A percentile compares a stretch with the other conserved stretches of the same genome.
Evolutionary conservation across 1,140 invertebrate species (phyloP).

Genomic region (Drosophila saltans): DNA sequence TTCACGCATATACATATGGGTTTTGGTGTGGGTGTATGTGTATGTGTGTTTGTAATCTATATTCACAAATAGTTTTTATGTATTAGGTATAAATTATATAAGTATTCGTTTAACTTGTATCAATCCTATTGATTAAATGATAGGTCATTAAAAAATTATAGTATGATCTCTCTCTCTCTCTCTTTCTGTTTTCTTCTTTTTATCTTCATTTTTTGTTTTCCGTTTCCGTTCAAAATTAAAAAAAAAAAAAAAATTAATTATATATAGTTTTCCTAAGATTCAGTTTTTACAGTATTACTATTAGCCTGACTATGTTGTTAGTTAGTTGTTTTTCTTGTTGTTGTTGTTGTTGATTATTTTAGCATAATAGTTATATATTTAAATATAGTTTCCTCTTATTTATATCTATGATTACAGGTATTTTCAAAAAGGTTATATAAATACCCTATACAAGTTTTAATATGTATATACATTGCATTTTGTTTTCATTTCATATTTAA

Average conservation of each 20-base stretch:
- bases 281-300: slow-evolving; percentile 66
- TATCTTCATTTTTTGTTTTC: background rate
- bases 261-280: slow-evolving; percentile 21
- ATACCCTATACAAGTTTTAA: slow-evolving; percentile 34
- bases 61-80: background rate
- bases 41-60: slow-evolving; percentile 2
- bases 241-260: slow-evolving; percentile 6
- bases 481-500: slow-evolving; percentile 13
- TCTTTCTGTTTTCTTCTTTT: slow-evolving; percentile 21
- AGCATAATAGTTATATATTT: slow-evolving; percentile 28
- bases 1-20: slow-evolving; percentile 18
- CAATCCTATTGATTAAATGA: background rate
- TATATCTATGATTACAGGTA: slow-evolving; percentile 47
- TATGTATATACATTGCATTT: slow-evolving; percentile 21
- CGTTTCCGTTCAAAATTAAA: background rate
- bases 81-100: slow-evolving; percentile 2
- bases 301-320: slow-evolving; percentile 52
- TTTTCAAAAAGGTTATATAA: slow-evolving; percentile 33
- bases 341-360: slow-evolving; percentile 31
- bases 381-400: slow-evolving; percentile 25
- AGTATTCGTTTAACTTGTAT: background rate
- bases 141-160: slow-evolving; percentile 2
- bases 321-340: slow-evolving; percentile 23
- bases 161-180: slow-evolving; percentile 20
- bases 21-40: slow-evolving; percentile 22